phyloP scores from a whole-genome alignment of 2,797 vertebrate species.

The Champsocephalus esox region DNA sequence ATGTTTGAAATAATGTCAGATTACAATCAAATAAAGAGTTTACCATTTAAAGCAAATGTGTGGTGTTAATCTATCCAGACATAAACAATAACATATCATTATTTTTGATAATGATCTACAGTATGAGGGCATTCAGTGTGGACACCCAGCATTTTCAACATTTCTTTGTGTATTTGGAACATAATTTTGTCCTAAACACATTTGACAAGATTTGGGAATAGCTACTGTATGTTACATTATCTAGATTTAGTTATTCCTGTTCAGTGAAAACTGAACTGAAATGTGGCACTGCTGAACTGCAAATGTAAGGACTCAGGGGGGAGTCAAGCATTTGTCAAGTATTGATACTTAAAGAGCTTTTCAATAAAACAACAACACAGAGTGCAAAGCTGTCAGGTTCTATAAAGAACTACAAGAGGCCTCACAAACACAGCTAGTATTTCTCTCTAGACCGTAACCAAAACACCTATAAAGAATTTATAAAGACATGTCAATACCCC shows the following conservation, averaged over 20 bases:
- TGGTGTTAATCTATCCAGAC: too few relatives aligned
- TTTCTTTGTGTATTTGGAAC: too few relatives aligned
- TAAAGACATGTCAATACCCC: conserved; percentile 30
- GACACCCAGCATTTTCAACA: too few relatives aligned
- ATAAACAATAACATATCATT: too few relatives aligned
- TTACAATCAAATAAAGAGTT: too few relatives aligned
- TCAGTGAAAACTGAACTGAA: background rate
- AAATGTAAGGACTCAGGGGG: background rate
- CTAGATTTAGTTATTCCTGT: too few relatives aligned
- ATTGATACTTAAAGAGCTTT: conserved; percentile 8
- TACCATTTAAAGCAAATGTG: too few relatives aligned
- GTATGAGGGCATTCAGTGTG: too few relatives aligned
- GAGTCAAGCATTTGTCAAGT: conserved; percentile 1
- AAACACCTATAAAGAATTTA: conserved; percentile 36
- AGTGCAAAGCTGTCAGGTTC: conserved; percentile 14
- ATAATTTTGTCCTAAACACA: too few relatives aligned
- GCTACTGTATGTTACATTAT: background rate
- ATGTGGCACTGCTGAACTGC: background rate
- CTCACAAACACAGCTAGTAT: background rate
- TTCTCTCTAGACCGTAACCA: conserved; percentile 19
- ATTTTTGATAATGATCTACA: too few relatives aligned
- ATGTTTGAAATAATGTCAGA: too few relatives aligned
- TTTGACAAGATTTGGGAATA: background rate
- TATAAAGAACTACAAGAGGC: conserved; percentile 15
- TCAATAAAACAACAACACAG: conserved; percentile 32